Evolutionary conservation across 1,140 invertebrate species (phyloP).

Genomic region (Drosophila eugracilis): DNA sequence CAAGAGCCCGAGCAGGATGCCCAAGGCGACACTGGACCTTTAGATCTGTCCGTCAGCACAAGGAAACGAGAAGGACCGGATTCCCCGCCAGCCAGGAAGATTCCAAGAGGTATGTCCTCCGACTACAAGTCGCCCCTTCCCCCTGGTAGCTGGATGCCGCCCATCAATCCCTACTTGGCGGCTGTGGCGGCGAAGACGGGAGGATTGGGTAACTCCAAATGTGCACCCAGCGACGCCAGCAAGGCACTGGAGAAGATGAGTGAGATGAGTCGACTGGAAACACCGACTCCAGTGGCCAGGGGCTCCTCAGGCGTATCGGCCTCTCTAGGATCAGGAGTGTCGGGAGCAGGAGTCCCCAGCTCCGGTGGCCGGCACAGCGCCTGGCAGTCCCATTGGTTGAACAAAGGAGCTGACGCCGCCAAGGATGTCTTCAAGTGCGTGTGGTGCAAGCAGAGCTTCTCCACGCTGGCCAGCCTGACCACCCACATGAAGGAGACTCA

Average conservation of each 20-base stretch:
- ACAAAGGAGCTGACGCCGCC: constrained; percentile 96
- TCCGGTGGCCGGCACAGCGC: constrained; percentile 91
- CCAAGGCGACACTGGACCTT: constrained; percentile 88
- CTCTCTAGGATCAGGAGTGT: constrained; percentile 59
- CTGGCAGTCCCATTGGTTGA: constrained; percentile 98
- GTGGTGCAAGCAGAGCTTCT: constrained; percentile 97
- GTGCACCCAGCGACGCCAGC: constrained; percentile 90
- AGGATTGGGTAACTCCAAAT: constrained; percentile 87
- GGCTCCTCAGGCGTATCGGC: constrained; percentile 52
- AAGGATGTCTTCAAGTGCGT: constrained; percentile 98
- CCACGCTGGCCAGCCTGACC: constrained; percentile 94
- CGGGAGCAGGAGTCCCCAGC: constrained; percentile 37
- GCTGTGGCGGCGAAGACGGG: constrained; percentile 87
- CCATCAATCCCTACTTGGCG: constrained; percentile 92
- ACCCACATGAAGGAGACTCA: constrained; percentile 98
- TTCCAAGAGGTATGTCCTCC: constrained; percentile 85
- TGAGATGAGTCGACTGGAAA: constrained; percentile 91
- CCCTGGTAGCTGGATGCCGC: constrained; percentile 90
- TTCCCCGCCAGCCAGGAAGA: constrained; percentile 87
- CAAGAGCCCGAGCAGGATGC: constrained; percentile 10
- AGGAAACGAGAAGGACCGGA: constrained; percentile 86
- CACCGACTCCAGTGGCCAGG: constrained; percentile 31
- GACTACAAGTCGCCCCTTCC: constrained; percentile 86
- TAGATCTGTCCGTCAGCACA: constrained; percentile 92
- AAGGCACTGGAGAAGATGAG: constrained; percentile 97